Evolutionary conservation across 2,113 vertebrate species (phyloP), one percentile per base, ranked within the genome.

Genomic region (Passer domesticus): DNA sequence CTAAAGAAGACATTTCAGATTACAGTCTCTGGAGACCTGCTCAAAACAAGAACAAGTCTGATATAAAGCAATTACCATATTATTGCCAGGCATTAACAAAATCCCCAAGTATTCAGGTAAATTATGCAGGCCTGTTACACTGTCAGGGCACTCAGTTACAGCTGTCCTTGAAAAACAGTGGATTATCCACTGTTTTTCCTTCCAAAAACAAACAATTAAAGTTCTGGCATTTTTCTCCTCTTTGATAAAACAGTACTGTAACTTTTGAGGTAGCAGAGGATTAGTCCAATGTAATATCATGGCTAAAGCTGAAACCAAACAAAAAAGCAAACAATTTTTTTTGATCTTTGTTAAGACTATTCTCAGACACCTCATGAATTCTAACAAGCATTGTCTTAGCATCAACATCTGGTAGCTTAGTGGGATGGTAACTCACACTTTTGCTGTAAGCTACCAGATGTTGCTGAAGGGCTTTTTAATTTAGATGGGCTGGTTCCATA

Each of bases 321-420:
- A 86, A 67, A 94, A 87, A 83, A 77, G 47, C 74, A 82, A 94
- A 79, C 46, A 83, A 52, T 92, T 60, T 75, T 74, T 3, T 83
- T 72, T 75, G 56, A 90, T 85, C 72, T 89, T 76, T 86, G n/a
- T 58, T 41, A 31, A 92, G 56, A 81, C 63, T 92, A 7, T 63
- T 92, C 77, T 94, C 80, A 94, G 89, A 73, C 39, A 11, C 37
- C 60, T 67, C 46, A 92, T 78, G 73, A 92, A 92, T 95, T 92
- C 69, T 67, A 96, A 91, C 28, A 88, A 83, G 46, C 67, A 77
- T 17, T 46, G 39, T 13, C 25, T 60, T 83, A 92, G 10, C 56
- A 85, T 67, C 66, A 92, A 89, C 94, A 95, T 83, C 88, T 95
- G 88, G 87, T 49, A 83, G 68, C 68, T 80, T 74, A 90, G 92